phyloP scores from a whole-genome alignment of 1,140 invertebrate species.

The Micrasema longulum region DNA sequence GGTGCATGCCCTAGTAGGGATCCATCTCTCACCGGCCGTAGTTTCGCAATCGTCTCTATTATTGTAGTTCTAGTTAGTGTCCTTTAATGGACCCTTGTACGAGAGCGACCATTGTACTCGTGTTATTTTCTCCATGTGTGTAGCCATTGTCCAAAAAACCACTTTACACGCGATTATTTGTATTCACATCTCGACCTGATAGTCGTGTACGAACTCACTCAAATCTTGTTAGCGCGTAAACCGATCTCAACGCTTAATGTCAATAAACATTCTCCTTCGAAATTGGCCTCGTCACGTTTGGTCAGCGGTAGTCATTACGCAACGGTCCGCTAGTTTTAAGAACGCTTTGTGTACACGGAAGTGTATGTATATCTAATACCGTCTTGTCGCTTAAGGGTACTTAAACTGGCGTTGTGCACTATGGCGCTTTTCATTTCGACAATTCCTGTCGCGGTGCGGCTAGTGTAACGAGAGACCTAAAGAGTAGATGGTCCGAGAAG shows the following conservation, averaged over 20 bases:
- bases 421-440: not conserved
- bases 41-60: slow-evolving; percentile 18
- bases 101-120: too few species aligned
- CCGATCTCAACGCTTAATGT: slow-evolving; percentile 1
- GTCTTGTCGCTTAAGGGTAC: too few species aligned
- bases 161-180: not conserved
- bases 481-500: not conserved
- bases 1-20: slow-evolving; percentile 14
- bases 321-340: not conserved
- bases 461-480: too few species aligned
- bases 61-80: slow-evolving; percentile 10
- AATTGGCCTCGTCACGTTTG: slow-evolving; percentile 4
- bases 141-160: not conserved
- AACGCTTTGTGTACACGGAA: slow-evolving; percentile 2
- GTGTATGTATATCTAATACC: too few species aligned
- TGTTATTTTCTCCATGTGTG: not conserved
- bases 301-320: not conserved
- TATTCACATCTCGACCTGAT: not conserved
- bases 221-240: slow-evolving; percentile 6
- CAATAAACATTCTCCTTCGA: slow-evolving; percentile 8
- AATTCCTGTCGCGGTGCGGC: too few species aligned
- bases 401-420: not conserved
- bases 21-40: slow-evolving; percentile 13
- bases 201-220: not conserved
- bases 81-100: slow-evolving; percentile 15